These are phyloP conservation scores for Lichenostomus cassidix DNA, from an alignment of 2,113 vertebrate genomes.

Conservation along the genomic window DNA sequence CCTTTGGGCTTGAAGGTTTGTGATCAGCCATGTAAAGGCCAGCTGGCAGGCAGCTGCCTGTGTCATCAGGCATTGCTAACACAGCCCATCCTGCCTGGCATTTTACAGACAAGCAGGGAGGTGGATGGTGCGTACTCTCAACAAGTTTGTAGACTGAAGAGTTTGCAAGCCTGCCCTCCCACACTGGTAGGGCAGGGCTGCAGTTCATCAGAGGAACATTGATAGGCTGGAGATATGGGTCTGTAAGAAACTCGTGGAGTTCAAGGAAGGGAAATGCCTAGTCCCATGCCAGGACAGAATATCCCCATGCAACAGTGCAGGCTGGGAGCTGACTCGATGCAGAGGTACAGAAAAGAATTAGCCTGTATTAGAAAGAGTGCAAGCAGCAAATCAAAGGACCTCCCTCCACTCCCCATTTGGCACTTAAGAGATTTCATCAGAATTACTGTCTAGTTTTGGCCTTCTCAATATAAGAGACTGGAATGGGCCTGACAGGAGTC, in stretches of 20 bases:
- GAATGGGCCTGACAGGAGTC: not conserved
- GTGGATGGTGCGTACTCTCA: not conserved
- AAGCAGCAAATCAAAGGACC: not conserved
- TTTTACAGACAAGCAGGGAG: not conserved
- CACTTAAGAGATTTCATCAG: not conserved
- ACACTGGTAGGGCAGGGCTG: not conserved
- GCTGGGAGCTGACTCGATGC: not conserved
- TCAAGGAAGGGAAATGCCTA: not conserved
- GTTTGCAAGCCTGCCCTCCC: not conserved
- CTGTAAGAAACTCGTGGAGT: not conserved
- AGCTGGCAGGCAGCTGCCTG: not conserved
- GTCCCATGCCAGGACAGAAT: not conserved
- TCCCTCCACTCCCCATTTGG: not conserved
- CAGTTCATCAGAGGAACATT: not conserved
- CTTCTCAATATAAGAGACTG: not conserved
- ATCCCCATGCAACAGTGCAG: not conserved
- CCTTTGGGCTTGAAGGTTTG: not conserved
- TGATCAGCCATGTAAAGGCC: not conserved
- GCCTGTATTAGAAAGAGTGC: not conserved
- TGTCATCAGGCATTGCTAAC: not conserved
- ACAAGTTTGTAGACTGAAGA: not conserved
- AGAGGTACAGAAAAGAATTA: not conserved
- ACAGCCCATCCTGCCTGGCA: not conserved
- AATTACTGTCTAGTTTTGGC: not conserved
- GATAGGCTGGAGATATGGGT: not conserved